Evolutionary conservation across 2,797 vertebrate species (phyloP).

Genomic region (Streptopelia turtur): DNA sequence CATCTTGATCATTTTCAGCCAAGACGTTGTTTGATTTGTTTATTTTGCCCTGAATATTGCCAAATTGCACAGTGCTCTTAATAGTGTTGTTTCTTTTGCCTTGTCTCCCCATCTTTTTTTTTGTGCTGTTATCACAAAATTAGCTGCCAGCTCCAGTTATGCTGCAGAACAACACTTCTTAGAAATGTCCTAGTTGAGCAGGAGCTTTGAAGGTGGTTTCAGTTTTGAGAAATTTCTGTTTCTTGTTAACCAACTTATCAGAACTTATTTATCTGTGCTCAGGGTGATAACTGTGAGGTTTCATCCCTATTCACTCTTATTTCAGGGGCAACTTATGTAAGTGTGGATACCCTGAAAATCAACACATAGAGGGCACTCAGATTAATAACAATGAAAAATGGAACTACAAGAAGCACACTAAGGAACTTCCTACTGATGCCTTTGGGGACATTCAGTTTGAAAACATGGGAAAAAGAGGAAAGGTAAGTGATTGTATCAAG

Average conservation of each 20-base stretch:
- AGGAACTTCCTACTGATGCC: slow-evolving; percentile 80
- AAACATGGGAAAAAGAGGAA: slow-evolving; percentile 79
- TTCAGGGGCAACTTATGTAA: slow-evolving; percentile 78
- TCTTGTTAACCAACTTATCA: background rate
- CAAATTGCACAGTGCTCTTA: background rate
- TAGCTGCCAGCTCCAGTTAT: background rate
- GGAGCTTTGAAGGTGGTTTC: background rate
- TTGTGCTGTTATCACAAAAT: background rate
- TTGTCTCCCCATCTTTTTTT: background rate
- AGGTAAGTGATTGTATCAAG: slow-evolving; percentile 58
- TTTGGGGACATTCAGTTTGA: slow-evolving; percentile 84
- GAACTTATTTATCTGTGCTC: background rate
- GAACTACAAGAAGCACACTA: slow-evolving; percentile 83
- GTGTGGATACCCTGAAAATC: slow-evolving; percentile 79
- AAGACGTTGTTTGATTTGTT: background rate
- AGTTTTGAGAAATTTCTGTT: background rate
- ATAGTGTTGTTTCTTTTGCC: background rate
- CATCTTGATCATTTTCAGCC: background rate
- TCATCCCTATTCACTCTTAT: fast-evolving
- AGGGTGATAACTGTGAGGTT: background rate
- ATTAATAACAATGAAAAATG: slow-evolving; percentile 77
- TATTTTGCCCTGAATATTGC: too few relatives aligned
- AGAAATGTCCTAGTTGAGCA: background rate
- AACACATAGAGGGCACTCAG: slow-evolving; percentile 79
- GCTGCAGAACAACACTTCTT: background rate